phyloP scores from a whole-genome alignment of 2,113 vertebrate species.

The Channa maculata region DNA sequence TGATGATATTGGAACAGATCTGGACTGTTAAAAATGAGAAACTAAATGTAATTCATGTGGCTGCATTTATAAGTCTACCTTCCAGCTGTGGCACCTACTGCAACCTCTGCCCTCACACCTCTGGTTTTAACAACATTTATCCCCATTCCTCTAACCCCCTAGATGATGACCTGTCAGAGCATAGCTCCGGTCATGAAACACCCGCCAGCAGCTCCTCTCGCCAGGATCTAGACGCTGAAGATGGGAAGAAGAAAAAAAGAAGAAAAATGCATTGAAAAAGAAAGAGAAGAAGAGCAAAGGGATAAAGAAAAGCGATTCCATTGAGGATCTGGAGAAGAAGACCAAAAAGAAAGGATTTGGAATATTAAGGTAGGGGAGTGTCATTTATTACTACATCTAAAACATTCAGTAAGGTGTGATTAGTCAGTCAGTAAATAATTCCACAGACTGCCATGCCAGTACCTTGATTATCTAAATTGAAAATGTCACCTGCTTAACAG shows the following conservation, averaged over 20 bases:
- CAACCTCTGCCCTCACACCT: conserved; percentile 8
- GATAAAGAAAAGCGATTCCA: conserved; percentile 84
- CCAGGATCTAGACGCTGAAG: conserved; percentile 80
- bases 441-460: background rate
- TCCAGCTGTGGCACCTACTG: background rate
- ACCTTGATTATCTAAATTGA: conserved; percentile 8
- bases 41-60: background rate
- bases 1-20: conserved; percentile 8
- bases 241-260: conserved; percentile 83
- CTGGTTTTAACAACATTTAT: background rate
- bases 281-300: conserved; percentile 89
- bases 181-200: conserved; percentile 89
- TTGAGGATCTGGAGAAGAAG: conserved; percentile 89
- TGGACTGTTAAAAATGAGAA: background rate
- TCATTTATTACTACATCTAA: background rate
- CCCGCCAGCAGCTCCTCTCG: conserved; percentile 83
- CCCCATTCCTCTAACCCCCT: conserved; percentile 31
- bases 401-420: conserved; percentile 2
- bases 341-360: conserved; percentile 91
- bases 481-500: conserved; percentile 27
- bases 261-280: conserved; percentile 83
- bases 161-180: conserved; percentile 91
- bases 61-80: background rate
- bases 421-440: background rate
- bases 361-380: conserved; percentile 88